A percentile compares a stretch with the other conserved stretches of the same genome.
phyloP scores from a whole-genome alignment of 2,888 invertebrate species.

The Sisyra terminalis region DNA sequence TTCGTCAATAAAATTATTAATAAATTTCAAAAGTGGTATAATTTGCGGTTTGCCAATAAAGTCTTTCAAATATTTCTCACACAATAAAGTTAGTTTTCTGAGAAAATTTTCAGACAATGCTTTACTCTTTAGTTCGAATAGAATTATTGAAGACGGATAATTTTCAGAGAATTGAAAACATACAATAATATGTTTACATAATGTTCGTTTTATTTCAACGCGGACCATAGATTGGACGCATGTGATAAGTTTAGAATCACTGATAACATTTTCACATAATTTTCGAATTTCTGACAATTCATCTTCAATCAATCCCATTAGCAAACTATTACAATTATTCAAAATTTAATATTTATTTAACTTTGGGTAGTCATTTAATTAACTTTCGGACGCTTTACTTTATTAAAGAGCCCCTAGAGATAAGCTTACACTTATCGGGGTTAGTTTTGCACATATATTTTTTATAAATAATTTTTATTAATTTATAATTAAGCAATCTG shows the following conservation, averaged over 20 bases:
- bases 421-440: too few relatives aligned
- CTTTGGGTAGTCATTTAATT: too few relatives aligned
- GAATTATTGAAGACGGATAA: conserved; percentile 40
- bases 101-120: conserved; percentile 44
- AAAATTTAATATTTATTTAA: too few relatives aligned
- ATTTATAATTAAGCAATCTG: too few relatives aligned
- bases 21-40: conserved; percentile 38
- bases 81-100: conserved; percentile 38
- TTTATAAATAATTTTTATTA: too few relatives aligned
- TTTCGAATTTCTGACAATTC: conserved; percentile 46
- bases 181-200: conserved; percentile 40
- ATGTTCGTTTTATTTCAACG: conserved; percentile 46
- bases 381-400: too few relatives aligned
- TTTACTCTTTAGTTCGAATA: conserved; percentile 55
- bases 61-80: conserved; percentile 41
- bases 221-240: conserved; percentile 48
- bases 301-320: conserved; percentile 43
- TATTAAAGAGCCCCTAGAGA: too few relatives aligned
- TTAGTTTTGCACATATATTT: too few relatives aligned
- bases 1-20: conserved; percentile 45
- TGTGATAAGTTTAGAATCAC: conserved; percentile 43
- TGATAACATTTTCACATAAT: conserved; percentile 41
- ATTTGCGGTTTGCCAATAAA: conserved; percentile 41
- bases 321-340: too few relatives aligned
- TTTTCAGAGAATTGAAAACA: conserved; percentile 48